Evolutionary conservation across 2,888 invertebrate species (phyloP).

Genomic region (Dicranocentrus wangi): DNA sequence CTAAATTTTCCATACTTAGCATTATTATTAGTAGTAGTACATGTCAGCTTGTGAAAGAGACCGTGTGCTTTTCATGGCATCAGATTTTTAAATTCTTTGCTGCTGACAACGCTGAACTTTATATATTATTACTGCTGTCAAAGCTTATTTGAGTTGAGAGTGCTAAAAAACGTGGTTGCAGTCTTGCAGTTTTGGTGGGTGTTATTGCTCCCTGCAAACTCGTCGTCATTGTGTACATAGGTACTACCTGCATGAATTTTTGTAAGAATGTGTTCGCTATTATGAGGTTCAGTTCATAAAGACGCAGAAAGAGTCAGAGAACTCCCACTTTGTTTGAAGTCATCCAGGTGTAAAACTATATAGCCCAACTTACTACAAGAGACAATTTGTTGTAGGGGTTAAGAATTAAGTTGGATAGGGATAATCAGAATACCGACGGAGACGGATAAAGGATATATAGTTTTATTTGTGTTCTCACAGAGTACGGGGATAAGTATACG

Average conservation of each 20-base stretch:
- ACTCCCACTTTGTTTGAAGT: background rate
- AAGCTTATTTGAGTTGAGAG: background rate
- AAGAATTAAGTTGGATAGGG: background rate
- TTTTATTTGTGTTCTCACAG: no score
- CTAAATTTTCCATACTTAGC: background rate
- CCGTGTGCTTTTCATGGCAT: constrained; percentile 43
- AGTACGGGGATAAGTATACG: no score
- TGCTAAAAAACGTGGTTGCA: background rate
- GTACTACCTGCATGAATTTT: no score
- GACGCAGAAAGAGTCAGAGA: background rate
- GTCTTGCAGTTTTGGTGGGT: background rate
- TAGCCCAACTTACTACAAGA: background rate
- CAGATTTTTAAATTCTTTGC: background rate
- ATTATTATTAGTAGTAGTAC: background rate
- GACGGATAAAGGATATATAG: background rate
- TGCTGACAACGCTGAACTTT: constrained; percentile 18
- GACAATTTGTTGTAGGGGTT: background rate
- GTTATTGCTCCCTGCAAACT: background rate
- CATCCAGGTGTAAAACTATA: constrained; percentile 4
- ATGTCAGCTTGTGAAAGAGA: constrained; percentile 28
- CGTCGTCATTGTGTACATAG: background rate
- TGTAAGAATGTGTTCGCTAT: no score
- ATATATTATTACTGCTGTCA: background rate
- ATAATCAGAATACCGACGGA: background rate
- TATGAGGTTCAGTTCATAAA: no score